Base-by-base conservation (phyloP, 2,797 vertebrate genomes). In the Coilia nasus region DNA sequence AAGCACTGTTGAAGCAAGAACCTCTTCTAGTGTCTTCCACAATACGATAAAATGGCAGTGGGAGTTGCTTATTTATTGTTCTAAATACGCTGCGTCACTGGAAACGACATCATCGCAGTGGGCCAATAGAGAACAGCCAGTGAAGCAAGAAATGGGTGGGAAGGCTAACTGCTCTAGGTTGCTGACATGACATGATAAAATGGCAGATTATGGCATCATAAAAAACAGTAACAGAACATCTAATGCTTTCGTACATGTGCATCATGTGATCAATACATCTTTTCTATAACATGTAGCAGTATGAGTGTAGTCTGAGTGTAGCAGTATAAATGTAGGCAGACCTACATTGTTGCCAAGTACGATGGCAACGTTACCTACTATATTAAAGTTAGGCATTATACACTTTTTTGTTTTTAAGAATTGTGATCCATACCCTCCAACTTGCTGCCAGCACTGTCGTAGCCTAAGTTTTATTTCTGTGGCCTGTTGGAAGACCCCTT, bases 1-100 rank as follows among this genome's bases (percentile, higher is more conserved):
- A 96, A 96, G 82, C 95, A 95, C 95, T 95, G 95, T 95, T 95
- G 95, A 96, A 94, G 95, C 95, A 95, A 95, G 91, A 96, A 95
- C 93, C 89, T 84, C 83, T 80, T 0, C 0, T 0, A 21, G 17
- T 31, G 71, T 78, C 71, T 78, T 41, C 71, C 41, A 35, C 71
- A 44, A 41, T 21, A 44, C 17, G 71, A 44, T 78, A 44, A 78
- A 78, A 44, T 78, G 71, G 71, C 71, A 78, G 71, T 44, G 35
- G 31, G 35, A 10, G 19, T 11, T 78, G 71, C 71, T 78, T 78
- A 78, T 78, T 78, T 78, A 78, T 78, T 78, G 71, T 78, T 78
- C 71, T 17, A 78, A 78, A 44, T 44, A 10, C 6, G 71, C 71
- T 78, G 71, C 71, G 71, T 78, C 71, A 78, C 71, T 78, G 35